Percentiles rank a stretch among this genome's conserved stretches.
Conservation (phyloP, 2,888 invertebrate species). For the Gonocerus acuteangulatus region DNA sequence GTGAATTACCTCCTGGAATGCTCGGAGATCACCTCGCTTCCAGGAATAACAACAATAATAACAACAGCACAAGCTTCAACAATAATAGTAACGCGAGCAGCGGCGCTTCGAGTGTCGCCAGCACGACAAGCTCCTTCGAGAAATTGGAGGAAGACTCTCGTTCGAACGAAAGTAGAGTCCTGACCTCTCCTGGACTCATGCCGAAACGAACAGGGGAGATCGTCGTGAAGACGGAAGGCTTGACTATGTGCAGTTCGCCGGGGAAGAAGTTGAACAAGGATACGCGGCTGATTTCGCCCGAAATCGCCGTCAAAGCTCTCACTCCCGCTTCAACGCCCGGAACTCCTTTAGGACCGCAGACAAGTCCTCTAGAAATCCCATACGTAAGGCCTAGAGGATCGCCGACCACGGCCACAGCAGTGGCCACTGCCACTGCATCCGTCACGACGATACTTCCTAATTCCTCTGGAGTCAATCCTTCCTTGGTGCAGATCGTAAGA, state of each 20-base stretch:
- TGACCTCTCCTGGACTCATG: slow-evolving; percentile 45
- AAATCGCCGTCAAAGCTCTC: slow-evolving; percentile 46
- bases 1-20: slow-evolving; percentile 61
- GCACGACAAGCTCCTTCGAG: slow-evolving; percentile 52
- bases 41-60: slow-evolving; percentile 58
- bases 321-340: slow-evolving; percentile 58
- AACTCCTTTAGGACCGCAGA: slow-evolving; percentile 51
- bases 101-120: slow-evolving; percentile 64
- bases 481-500: slow-evolving; percentile 34
- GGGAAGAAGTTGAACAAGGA: slow-evolving; percentile 35
- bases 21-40: slow-evolving; percentile 62
- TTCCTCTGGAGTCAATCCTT: slow-evolving; percentile 33
- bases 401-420: slow-evolving; percentile 55
- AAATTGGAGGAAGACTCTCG: slow-evolving; percentile 66
- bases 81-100: slow-evolving; percentile 56
- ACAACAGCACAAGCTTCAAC: slow-evolving; percentile 51
- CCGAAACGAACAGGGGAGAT: slow-evolving; percentile 34
- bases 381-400: slow-evolving; percentile 50
- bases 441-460: slow-evolving; percentile 36
- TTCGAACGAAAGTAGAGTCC: slow-evolving; percentile 57
- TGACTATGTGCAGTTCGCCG: slow-evolving; percentile 34
- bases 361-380: slow-evolving; percentile 50
- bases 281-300: slow-evolving; percentile 34
- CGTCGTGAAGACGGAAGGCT: slow-evolving; percentile 37
- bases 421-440: slow-evolving; percentile 44